Conservation (phyloP, 2,888 invertebrate genomes). For the Eubasilissa splendida region DNA sequence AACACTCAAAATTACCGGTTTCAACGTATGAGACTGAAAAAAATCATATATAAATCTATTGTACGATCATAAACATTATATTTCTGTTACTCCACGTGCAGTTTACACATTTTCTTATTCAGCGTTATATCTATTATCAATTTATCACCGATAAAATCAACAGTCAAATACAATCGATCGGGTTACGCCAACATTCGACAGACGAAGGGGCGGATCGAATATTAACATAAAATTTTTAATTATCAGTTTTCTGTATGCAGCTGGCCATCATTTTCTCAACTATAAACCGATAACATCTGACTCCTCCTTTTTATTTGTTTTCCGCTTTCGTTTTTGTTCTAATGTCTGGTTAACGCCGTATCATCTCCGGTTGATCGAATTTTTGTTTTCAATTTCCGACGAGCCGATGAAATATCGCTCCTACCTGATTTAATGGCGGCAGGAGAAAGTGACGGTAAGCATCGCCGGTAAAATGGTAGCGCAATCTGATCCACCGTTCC, state of each 20-base stretch:
- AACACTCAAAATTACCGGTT: no score
- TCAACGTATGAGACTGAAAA: no score
- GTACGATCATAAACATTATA: no score
- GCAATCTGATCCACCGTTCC: conserved; percentile 24
- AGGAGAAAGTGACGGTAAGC: conserved; percentile 51
- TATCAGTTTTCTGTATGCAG: conserved; percentile 47
- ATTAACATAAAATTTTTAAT: conserved; percentile 49
- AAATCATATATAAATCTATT: no score
- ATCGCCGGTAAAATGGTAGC: conserved; percentile 31
- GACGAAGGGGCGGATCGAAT: conserved; percentile 21
- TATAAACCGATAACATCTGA: conserved; percentile 54
- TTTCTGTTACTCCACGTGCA: no score
- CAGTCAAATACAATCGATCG: conserved; percentile 14
- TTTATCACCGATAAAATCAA: conserved; percentile 5
- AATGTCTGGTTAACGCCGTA: conserved; percentile 52
- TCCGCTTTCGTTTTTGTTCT: conserved; percentile 47
- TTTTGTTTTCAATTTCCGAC: conserved; percentile 53
- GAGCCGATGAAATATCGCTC: conserved; percentile 42
- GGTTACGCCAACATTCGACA: conserved; percentile 12
- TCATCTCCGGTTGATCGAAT: conserved; percentile 53
- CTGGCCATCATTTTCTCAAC: conserved; percentile 45
- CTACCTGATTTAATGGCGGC: conserved; percentile 36
- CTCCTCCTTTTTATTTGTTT: conserved; percentile 54
- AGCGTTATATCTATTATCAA: no score
- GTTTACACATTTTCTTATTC: no score